Evolutionary conservation across 2,797 vertebrate species (phyloP).

Genomic region (Tokudaia tokunoshimensis): DNA sequence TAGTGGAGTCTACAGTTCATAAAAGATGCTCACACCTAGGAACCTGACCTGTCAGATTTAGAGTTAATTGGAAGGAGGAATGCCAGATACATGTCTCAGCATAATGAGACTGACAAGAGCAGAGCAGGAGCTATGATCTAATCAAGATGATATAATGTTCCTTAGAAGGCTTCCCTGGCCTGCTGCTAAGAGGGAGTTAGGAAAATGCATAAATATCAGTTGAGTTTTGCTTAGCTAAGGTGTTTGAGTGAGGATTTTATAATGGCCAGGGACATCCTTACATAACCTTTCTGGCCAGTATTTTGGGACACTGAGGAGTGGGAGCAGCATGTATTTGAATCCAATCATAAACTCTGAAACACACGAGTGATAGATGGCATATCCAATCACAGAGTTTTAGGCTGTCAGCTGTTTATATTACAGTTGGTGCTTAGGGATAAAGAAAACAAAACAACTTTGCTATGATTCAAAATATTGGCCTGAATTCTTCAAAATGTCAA

Average conservation of each 20-base stretch:
- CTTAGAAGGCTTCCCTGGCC: neutral
- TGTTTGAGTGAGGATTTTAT: constrained; percentile 45
- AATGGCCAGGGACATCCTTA: neutral
- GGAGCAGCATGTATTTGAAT: neutral
- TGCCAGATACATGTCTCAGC: neutral
- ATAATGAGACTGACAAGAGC: constrained; percentile 52
- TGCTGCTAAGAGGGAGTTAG: neutral
- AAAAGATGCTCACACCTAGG: neutral
- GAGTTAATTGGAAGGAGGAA: constrained; percentile 49
- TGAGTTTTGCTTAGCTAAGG: constrained; percentile 53
- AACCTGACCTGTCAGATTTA: neutral
- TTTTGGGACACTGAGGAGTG: constrained; percentile 22
- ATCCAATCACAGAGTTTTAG: neutral
- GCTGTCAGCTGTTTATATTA: neutral
- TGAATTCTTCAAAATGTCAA: neutral
- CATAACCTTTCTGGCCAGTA: neutral
- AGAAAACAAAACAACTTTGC: neutral
- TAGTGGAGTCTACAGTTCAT: neutral
- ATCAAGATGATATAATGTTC: constrained; percentile 31
- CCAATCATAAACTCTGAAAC: constrained; percentile 16
- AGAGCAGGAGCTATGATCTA: constrained; percentile 54
- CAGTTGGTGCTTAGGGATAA: neutral
- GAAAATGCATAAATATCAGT: constrained; percentile 41
- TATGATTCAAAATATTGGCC: neutral
- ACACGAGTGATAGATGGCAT: neutral